phyloP scores from a whole-genome alignment of 2,888 invertebrate species.

The Chelonus formosanus region DNA sequence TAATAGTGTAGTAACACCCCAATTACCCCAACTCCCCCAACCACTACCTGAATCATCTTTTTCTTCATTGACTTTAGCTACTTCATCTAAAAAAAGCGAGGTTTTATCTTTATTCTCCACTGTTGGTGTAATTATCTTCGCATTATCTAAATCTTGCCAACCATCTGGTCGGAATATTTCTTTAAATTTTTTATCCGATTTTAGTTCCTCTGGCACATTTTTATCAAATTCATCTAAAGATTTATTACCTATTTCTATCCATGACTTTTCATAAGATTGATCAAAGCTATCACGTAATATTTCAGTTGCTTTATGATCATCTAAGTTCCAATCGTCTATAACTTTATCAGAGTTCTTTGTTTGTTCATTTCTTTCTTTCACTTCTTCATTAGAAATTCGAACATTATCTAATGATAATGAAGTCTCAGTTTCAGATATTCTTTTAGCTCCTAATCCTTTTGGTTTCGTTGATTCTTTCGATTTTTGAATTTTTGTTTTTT shows the following conservation, averaged over 20 bases:
- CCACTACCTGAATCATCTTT: conserved; percentile 43
- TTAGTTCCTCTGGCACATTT: conserved; percentile 55
- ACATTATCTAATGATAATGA: conserved; percentile 27
- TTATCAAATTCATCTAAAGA: conserved; percentile 29
- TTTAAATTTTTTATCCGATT: conserved; percentile 58
- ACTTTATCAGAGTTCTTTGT: conserved; percentile 58
- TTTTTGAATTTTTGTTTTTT: conserved; percentile 27
- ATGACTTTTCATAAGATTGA: conserved; percentile 22
- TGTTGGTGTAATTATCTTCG: conserved; percentile 52
- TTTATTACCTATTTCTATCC: conserved; percentile 12
- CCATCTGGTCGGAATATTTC: conserved; percentile 61
- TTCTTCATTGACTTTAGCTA: conserved; percentile 35
- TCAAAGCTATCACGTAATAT: conserved; percentile 35
- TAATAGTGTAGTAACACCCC: conserved; percentile 79
- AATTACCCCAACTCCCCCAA: conserved; percentile 76
- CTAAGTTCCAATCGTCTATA: conserved; percentile 67
- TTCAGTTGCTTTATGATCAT: conserved; percentile 57
- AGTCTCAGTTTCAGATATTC: conserved; percentile 11
- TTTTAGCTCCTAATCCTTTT: conserved; percentile 48
- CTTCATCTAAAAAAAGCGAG: conserved; percentile 43
- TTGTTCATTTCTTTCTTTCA: conserved; percentile 31
- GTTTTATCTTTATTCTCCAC: conserved; percentile 56
- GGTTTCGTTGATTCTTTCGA: conserved; percentile 38
- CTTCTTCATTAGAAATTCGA: background rate
- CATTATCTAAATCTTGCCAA: conserved; percentile 61